Conservation (phyloP, 2,797 vertebrate species). For the Sarcophilus harrisii region DNA sequence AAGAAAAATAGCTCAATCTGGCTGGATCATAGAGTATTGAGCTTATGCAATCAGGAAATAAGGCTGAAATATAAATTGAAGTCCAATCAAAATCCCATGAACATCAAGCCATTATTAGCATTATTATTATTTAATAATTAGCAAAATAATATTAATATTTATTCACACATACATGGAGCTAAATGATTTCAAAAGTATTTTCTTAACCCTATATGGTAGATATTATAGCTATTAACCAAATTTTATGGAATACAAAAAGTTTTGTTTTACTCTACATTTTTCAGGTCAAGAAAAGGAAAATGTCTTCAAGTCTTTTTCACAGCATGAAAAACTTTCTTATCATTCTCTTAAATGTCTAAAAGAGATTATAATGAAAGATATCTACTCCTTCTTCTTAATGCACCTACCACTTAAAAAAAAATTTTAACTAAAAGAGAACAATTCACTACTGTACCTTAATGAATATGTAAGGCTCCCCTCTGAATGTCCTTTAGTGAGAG, state of each 20-base stretch:
- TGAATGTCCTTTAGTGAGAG: not conserved
- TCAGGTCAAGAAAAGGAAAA: not conserved
- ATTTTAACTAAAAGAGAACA: constrained; percentile 1
- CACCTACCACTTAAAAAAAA: not conserved
- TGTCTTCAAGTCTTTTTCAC: constrained; percentile 5
- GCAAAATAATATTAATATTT: not conserved
- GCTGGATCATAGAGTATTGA: not conserved
- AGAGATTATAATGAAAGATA: not conserved
- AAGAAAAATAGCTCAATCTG: not conserved
- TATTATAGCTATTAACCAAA: not conserved
- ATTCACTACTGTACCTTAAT: not conserved
- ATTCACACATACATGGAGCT: not conserved
- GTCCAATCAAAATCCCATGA: not conserved
- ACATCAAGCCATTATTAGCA: not conserved
- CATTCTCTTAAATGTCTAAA: not conserved
- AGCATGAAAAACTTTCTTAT: not conserved
- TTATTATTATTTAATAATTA: not conserved
- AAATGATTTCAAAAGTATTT: not conserved
- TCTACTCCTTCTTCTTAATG: not conserved
- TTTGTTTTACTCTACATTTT: not conserved
- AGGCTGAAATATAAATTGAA: not conserved
- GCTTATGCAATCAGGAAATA: not conserved
- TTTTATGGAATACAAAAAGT: not conserved
- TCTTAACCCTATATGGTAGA: not conserved
- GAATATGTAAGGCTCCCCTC: constrained; percentile 27